phyloP scores from a whole-genome alignment of 2,797 vertebrate genomes.

The Clarias pachynema region DNA sequence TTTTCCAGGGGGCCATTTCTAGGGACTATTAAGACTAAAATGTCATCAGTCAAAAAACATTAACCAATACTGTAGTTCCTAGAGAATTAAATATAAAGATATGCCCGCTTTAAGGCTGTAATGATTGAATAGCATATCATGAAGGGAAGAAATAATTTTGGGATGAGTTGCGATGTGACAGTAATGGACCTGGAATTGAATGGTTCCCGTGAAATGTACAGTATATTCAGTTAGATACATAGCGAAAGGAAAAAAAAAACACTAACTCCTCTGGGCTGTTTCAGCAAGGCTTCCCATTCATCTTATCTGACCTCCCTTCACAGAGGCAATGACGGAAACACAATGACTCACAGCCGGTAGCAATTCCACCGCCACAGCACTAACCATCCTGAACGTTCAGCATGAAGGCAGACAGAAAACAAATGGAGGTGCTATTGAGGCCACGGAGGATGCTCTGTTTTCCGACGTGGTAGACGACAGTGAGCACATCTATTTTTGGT shows the following conservation, averaged over 20 bases:
- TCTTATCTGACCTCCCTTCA: constrained; percentile 50
- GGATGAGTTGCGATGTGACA: neutral
- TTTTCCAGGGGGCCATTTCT: constrained; percentile 34
- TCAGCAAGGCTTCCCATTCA: constrained; percentile 45
- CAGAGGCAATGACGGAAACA: constrained; percentile 37
- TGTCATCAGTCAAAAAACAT: neutral
- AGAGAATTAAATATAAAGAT: constrained; percentile 46
- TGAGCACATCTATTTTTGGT: constrained; percentile 51
- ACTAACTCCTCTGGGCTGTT: constrained; percentile 22
- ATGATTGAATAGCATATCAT: neutral
- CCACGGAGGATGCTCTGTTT: constrained; percentile 35
- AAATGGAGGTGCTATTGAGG: constrained; percentile 40
- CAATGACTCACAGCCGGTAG: constrained; percentile 37
- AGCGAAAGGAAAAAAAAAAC: constrained; percentile 1
- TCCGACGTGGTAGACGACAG: constrained; percentile 40
- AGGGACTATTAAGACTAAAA: constrained; percentile 33
- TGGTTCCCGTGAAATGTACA: constrained; percentile 13
- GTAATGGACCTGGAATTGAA: neutral
- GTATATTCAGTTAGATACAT: constrained; percentile 32
- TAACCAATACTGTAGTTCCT: constrained; percentile 14
- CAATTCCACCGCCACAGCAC: constrained; percentile 14
- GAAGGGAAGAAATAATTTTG: too few relatives aligned
- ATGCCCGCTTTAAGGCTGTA: neutral
- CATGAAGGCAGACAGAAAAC: constrained; percentile 28
- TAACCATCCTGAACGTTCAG: constrained; percentile 36